These are phyloP conservation scores for Tachystola acroxantha DNA, from an alignment of 2,888 invertebrate species.

Conservation along the genomic window DNA sequence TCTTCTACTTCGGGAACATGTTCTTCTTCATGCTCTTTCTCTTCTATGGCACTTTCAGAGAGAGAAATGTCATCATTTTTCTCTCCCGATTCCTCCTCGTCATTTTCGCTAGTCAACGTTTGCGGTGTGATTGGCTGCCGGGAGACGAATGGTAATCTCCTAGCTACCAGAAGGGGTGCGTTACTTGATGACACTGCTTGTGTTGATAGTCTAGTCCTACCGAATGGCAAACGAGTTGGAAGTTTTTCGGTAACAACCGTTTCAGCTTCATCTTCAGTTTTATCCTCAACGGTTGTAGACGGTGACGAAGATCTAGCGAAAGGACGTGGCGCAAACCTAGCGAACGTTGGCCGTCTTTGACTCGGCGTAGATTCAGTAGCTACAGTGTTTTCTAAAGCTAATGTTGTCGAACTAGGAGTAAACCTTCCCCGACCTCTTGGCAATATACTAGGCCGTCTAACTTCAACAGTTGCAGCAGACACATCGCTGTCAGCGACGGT, in stretches of 20 bases:
- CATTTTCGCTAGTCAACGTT: slow-evolving; percentile 28
- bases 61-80: slow-evolving; percentile 59
- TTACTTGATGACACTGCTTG: slow-evolving; percentile 22
- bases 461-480: slow-evolving; percentile 61
- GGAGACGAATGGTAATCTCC: slow-evolving; percentile 49
- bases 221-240: slow-evolving; percentile 44
- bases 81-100: slow-evolving; percentile 51
- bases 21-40: slow-evolving; percentile 59
- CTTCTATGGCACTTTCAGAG: slow-evolving; percentile 71
- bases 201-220: slow-evolving; percentile 36
- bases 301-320: slow-evolving; percentile 41
- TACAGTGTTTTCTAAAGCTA: slow-evolving; percentile 26
- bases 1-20: slow-evolving; percentile 27
- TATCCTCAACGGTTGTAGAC: slow-evolving; percentile 19
- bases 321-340: slow-evolving; percentile 64
- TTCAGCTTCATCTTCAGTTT: slow-evolving; percentile 23
- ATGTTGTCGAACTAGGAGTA: slow-evolving; percentile 40
- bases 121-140: slow-evolving; percentile 43
- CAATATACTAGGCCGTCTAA: slow-evolving; percentile 44
- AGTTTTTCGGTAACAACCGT: slow-evolving; percentile 33
- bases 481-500: slow-evolving; percentile 52
- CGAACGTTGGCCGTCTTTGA: slow-evolving; percentile 49
- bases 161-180: slow-evolving; percentile 27
- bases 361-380: slow-evolving; percentile 31
- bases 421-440: slow-evolving; percentile 58